These are phyloP conservation scores for Hemichromis elongatus DNA, from an alignment of 2,113 vertebrate species.

Conservation along the genomic window DNA sequence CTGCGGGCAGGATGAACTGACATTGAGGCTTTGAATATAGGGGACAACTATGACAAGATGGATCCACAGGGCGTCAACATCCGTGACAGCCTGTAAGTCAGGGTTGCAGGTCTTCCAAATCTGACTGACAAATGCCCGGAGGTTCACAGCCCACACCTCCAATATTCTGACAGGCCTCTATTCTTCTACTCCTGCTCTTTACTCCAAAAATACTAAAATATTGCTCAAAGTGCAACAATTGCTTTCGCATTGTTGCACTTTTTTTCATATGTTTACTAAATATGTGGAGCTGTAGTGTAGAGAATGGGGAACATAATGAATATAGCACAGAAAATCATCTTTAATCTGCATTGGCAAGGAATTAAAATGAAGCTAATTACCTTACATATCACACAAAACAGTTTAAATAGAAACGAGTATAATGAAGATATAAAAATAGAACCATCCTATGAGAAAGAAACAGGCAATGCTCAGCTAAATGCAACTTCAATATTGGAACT, in stretches of 20 bases:
- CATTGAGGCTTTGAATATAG: constrained; percentile 13
- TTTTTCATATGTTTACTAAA: constrained; percentile 5
- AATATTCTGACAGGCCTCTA: background rate
- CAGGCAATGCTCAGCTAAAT: background rate
- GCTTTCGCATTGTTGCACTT: background rate
- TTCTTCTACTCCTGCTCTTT: background rate
- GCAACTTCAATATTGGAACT: background rate
- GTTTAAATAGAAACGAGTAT: background rate
- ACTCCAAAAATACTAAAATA: background rate
- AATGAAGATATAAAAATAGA: background rate
- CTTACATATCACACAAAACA: background rate
- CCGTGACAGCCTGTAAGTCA: constrained; percentile 14
- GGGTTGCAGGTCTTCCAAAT: constrained; percentile 14
- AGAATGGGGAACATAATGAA: background rate
- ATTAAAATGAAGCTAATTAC: background rate
- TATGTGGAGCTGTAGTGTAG: background rate
- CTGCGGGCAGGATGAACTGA: background rate
- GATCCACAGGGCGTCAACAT: constrained; percentile 11
- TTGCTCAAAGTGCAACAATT: no score
- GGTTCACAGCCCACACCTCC: background rate
- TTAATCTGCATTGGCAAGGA: constrained; percentile 18
- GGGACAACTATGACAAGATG: constrained; percentile 2
- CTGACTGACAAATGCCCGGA: background rate
- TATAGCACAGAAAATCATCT: constrained; percentile 14
- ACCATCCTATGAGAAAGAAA: background rate